phyloP scores from a whole-genome alignment of 2,888 invertebrate genomes.

The Cyaniris semiargus region DNA sequence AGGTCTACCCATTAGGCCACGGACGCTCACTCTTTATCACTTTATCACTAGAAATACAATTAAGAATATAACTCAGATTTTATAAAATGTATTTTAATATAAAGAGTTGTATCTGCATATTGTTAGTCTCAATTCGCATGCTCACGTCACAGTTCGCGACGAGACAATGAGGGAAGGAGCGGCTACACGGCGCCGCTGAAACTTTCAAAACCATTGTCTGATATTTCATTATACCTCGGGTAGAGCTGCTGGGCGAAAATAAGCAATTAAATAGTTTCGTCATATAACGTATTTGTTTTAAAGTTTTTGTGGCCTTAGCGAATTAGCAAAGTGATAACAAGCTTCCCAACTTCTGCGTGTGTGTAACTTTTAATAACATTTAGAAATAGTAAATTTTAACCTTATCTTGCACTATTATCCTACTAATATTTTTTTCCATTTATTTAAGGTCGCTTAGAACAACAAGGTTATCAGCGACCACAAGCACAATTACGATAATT shows the following conservation, averaged over 20 bases:
- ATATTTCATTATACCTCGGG: slow-evolving; percentile 15
- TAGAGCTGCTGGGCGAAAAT: neutral
- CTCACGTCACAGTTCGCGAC: slow-evolving; percentile 46
- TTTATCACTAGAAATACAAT: neutral
- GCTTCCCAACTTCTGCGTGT: neutral
- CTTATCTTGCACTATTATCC: neutral
- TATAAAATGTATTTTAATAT: slow-evolving; percentile 2
- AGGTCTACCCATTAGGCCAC: too few relatives aligned
- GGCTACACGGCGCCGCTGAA: neutral
- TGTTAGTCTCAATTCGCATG: slow-evolving; percentile 48
- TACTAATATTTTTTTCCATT: too few relatives aligned
- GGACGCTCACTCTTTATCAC: too few relatives aligned
- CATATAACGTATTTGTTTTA: slow-evolving; percentile 18
- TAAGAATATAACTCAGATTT: neutral
- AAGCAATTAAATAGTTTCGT: slow-evolving; percentile 21
- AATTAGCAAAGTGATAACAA: slow-evolving; percentile 15
- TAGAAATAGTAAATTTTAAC: neutral
- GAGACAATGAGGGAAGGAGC: slow-evolving; percentile 42
- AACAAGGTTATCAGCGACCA: too few relatives aligned
- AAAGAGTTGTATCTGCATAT: neutral
- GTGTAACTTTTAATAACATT: neutral
- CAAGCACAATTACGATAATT: too few relatives aligned
- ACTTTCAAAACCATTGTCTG: slow-evolving; percentile 23
- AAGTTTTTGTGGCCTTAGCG: slow-evolving; percentile 10
- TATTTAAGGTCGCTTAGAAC: too few relatives aligned